Evolutionary conservation across 2,113 vertebrate species (phyloP).

Genomic region (Neoarius graeffei): DNA sequence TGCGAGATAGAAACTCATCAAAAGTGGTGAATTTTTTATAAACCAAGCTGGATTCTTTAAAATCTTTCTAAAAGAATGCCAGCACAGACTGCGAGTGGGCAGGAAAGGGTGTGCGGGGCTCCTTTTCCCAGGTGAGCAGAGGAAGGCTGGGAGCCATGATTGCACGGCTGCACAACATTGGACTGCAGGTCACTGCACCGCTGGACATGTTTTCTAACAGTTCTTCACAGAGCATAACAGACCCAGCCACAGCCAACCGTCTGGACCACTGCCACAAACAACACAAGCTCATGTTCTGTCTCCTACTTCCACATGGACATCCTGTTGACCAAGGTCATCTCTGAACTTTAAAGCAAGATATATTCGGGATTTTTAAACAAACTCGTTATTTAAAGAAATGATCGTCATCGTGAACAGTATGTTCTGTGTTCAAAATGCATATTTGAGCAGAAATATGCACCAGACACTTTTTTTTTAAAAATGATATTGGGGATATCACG

Average conservation of each 20-base stretch:
- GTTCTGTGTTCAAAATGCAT: background rate
- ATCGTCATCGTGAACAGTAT: background rate
- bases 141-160: conserved; percentile 85
- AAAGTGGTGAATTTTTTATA: conserved; percentile 35
- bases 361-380: background rate
- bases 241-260: conserved; percentile 57
- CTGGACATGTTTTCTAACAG: conserved; percentile 60
- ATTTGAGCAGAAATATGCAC: background rate
- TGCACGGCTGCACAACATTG: conserved; percentile 83
- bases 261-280: conserved; percentile 46
- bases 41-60: conserved; percentile 26
- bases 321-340: background rate
- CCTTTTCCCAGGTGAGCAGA: conserved; percentile 70
- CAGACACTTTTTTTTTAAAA: background rate
- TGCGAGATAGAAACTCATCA: conserved; percentile 13
- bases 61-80: conserved; percentile 32
- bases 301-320: conserved; percentile 28
- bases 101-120: conserved; percentile 55
- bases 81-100: conserved; percentile 33
- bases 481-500: too few relatives aligned
- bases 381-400: background rate
- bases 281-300: conserved; percentile 23
- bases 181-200: conserved; percentile 76
- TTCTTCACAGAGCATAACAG: conserved; percentile 55
- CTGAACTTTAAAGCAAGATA: background rate